Percentiles rank a stretch among this genome's conserved stretches.
phyloP scores from a whole-genome alignment of 2,797 vertebrate genomes.

The Leuciscus waleckii region DNA sequence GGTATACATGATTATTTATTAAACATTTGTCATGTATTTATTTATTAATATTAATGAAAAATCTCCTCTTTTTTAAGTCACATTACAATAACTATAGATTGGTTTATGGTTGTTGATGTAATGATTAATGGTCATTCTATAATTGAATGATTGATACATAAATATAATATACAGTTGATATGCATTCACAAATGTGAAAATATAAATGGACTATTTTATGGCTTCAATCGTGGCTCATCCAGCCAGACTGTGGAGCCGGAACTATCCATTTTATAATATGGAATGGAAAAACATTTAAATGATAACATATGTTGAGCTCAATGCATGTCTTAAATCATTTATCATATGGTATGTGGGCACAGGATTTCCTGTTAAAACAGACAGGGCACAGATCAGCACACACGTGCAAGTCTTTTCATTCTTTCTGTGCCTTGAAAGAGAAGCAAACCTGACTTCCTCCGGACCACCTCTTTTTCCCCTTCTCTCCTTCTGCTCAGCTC shows the following conservation, averaged over 20 bases:
- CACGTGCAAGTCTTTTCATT: slow-evolving; percentile 6
- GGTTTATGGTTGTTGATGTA: background rate
- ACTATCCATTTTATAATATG: background rate
- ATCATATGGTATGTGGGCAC: background rate
- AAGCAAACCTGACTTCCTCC: slow-evolving; percentile 28
- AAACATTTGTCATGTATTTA: background rate
- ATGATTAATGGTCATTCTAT: background rate
- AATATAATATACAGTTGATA: background rate
- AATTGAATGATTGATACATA: background rate
- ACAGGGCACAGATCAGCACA: background rate
- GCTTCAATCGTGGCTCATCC: background rate
- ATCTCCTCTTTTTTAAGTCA: no score
- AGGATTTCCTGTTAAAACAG: slow-evolving; percentile 21
- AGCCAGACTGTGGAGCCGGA: background rate
- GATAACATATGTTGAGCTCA: slow-evolving; percentile 5
- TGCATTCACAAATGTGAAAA: background rate
- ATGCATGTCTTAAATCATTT: background rate
- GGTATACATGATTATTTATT: no score
- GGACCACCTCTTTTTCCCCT: slow-evolving; percentile 36
- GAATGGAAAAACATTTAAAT: background rate
- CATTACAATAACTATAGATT: background rate
- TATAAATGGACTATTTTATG: background rate
- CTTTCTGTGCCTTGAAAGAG: background rate
- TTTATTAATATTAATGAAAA: no score
- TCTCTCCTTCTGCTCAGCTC: slow-evolving; percentile 31